Evolutionary conservation across 30 jellyfish, hydroid and myxozoan genomes (phyloP).

Genomic region (Cassiopea andromeda): DNA sequence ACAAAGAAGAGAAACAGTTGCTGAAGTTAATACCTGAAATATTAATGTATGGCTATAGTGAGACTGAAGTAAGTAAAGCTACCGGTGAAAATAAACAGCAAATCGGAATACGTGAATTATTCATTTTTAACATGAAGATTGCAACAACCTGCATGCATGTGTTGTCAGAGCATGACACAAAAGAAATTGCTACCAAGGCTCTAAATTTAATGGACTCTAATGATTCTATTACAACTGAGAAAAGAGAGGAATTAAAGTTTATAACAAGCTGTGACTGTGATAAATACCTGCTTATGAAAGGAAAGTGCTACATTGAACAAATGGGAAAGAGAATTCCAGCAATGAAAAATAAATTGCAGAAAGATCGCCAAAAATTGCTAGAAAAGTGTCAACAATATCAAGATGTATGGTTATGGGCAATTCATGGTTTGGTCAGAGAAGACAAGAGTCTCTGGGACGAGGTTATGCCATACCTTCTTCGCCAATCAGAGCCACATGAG

Average conservation of each 20-base stretch:
- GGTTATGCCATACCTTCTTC: background rate
- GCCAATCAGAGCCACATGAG: slow-evolving; percentile 9
- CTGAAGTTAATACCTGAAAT: no score
- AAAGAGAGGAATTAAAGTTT: background rate
- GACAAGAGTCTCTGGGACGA: background rate
- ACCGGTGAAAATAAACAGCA: no score
- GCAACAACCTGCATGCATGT: background rate
- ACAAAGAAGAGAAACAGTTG: no score
- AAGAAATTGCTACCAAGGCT: background rate
- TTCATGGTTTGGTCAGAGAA: background rate
- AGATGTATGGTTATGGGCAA: background rate
- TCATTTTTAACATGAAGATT: background rate
- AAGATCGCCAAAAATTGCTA: background rate
- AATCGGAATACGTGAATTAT: no score
- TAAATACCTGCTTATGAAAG: background rate
- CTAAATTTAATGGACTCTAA: background rate
- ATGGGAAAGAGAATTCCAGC: background rate
- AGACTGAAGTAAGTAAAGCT: no score
- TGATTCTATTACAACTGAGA: background rate
- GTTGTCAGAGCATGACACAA: background rate
- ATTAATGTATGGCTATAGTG: no score
- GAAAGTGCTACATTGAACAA: background rate
- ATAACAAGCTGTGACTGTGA: background rate
- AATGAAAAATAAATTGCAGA: background rate
- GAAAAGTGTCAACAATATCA: background rate